These are phyloP conservation scores for Corythoichthys haematopterus DNA, from an alignment of 2,113 vertebrate species.

Conservation along the genomic window DNA sequence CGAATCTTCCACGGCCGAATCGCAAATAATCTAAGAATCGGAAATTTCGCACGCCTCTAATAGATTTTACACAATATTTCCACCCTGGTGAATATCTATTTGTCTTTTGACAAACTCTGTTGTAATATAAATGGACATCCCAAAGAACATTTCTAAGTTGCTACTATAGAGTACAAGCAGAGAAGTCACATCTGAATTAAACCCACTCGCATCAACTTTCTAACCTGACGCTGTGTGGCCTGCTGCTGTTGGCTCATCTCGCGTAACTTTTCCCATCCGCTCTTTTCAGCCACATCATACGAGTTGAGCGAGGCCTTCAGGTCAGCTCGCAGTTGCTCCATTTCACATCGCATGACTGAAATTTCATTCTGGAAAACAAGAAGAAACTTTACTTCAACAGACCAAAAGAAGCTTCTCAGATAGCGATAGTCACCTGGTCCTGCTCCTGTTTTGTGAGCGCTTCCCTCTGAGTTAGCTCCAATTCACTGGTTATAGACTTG, in stretches of 20 bases:
- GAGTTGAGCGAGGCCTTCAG: slow-evolving; percentile 69
- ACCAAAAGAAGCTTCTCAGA: not conserved
- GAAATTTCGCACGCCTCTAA: no score
- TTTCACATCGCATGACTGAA: slow-evolving; percentile 43
- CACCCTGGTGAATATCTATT: no score
- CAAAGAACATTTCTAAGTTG: no score
- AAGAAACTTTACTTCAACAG: not conserved
- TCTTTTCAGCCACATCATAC: slow-evolving; percentile 55
- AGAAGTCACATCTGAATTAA: slow-evolving; percentile 69
- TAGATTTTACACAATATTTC: no score
- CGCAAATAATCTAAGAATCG: no score
- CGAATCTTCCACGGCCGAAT: no score
- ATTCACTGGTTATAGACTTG: slow-evolving; percentile 51
- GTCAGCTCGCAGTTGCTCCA: slow-evolving; percentile 56
- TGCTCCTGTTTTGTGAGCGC: slow-evolving; percentile 64
- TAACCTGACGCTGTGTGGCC: slow-evolving; percentile 58
- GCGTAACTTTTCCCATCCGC: slow-evolving; percentile 62
- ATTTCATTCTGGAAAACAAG: slow-evolving; percentile 53
- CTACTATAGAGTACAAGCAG: not conserved
- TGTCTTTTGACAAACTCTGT: no score
- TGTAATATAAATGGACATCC: no score
- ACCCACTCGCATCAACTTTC: slow-evolving; percentile 66
- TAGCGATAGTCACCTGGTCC: slow-evolving; percentile 67
- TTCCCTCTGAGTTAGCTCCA: slow-evolving; percentile 61
- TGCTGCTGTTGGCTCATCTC: slow-evolving; percentile 57